Evolutionary conservation across 2,888 invertebrate species (phyloP).

Genomic region (Nasonovia ribisnigri): DNA sequence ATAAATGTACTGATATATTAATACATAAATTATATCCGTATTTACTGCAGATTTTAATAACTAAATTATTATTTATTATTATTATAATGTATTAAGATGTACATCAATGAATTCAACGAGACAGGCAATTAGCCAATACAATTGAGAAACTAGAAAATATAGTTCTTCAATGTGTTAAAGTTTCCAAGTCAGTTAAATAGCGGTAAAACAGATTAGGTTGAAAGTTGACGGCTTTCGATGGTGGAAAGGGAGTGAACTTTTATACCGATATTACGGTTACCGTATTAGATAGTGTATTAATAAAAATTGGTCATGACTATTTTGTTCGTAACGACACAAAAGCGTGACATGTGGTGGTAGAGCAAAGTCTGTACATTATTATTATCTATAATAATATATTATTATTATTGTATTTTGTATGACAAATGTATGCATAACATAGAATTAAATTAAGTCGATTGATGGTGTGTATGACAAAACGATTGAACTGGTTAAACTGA

Average conservation of each 20-base stretch:
- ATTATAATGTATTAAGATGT: background rate
- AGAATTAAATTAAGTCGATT: background rate
- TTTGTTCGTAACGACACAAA: background rate
- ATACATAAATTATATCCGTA: background rate
- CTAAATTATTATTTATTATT: background rate
- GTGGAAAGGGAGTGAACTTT: background rate
- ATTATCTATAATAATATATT: background rate
- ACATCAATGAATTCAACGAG: background rate
- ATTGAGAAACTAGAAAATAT: background rate
- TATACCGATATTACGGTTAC: background rate
- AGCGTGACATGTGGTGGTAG: background rate
- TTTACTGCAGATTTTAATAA: background rate
- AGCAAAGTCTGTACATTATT: background rate
- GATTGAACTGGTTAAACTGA: background rate
- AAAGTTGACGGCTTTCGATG: background rate
- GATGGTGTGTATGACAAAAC: background rate
- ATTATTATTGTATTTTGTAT: no score
- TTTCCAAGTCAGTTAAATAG: background rate
- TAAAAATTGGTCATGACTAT: background rate
- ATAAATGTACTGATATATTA: background rate
- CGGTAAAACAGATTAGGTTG: background rate
- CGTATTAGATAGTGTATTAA: background rate
- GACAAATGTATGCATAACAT: background rate
- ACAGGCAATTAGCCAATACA: background rate
- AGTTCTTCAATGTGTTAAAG: background rate